Percentiles rank a stretch among this genome's conserved stretches.
These are phyloP conservation scores for Scaptomyza polygonia DNA, from an alignment of 2,888 invertebrate genomes.

Conservation along the genomic window DNA sequence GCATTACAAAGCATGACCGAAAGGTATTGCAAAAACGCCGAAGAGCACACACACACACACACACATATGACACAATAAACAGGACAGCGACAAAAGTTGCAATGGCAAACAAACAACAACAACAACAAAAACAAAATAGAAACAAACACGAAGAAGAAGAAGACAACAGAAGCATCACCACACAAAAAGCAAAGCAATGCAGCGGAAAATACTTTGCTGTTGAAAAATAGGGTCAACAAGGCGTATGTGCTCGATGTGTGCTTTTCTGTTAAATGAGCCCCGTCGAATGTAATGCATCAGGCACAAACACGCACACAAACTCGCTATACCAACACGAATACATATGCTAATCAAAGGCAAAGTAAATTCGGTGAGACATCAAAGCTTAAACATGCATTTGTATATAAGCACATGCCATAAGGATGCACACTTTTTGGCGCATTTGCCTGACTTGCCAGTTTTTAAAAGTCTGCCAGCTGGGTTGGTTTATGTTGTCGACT, in stretches of 20 bases:
- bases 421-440: conserved; percentile 50
- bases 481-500: conserved; percentile 69
- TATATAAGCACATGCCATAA: conserved; percentile 19
- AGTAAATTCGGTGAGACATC: conserved; percentile 23
- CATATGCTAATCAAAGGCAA: conserved; percentile 46
- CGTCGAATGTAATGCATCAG: conserved; percentile 34
- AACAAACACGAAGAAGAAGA: conserved; percentile 1
- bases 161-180: conserved; percentile 10
- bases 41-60: conserved; percentile 46
- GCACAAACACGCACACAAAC: conserved; percentile 8
- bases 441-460: conserved; percentile 57
- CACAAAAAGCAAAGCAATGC: conserved; percentile 39
- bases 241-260: conserved; percentile 68
- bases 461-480: conserved; percentile 40
- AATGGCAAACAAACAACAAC: conserved; percentile 14
- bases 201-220: conserved; percentile 36
- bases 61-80: conserved; percentile 17
- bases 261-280: conserved; percentile 62
- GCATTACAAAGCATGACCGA: conserved; percentile 56
- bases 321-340: conserved; percentile 2
- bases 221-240: conserved; percentile 59
- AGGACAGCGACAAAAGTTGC: conserved; percentile 42
- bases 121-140: conserved; percentile 11
- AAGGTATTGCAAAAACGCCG: conserved; percentile 56
- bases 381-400: conserved; percentile 1